Conservation (phyloP, 2,113 vertebrate species). For the Ramphastos sulfuratus region DNA sequence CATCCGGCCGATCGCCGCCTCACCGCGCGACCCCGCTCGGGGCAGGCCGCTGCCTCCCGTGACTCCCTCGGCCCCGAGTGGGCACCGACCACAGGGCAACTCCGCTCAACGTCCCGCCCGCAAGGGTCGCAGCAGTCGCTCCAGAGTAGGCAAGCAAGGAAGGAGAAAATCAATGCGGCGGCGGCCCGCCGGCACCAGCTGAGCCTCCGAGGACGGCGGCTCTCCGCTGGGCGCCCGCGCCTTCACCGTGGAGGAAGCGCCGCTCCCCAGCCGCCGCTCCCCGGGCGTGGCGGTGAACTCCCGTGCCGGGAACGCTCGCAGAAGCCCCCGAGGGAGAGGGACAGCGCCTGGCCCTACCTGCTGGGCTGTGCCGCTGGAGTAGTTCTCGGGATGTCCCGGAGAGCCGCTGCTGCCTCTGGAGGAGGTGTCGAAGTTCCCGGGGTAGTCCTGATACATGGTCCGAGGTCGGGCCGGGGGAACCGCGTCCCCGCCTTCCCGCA, state of each 20-base stretch:
- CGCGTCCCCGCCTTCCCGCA: conserved; percentile 70
- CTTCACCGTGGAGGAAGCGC: neutral
- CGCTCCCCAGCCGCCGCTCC: conserved; percentile 18
- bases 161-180: neutral
- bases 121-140: neutral
- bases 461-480: conserved; percentile 75
- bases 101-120: neutral
- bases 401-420: conserved; percentile 97
- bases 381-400: conserved; percentile 90
- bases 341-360: conserved; percentile 80
- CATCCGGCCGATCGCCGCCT: neutral
- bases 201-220: neutral
- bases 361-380: conserved; percentile 86
- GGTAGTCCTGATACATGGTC: conserved; percentile 99
- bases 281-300: conserved; percentile 36
- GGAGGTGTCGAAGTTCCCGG: conserved; percentile 96
- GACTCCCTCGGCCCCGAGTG: neutral
- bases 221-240: neutral
- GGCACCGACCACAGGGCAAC: neutral
- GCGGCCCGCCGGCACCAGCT: neutral
- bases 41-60: neutral
- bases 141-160: neutral
- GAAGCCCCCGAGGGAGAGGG: neutral
- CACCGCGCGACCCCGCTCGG: neutral
- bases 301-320: neutral